Conservation (phyloP, 1,140 invertebrate genomes). For the Stratiolaelaps scimitus region DNA sequence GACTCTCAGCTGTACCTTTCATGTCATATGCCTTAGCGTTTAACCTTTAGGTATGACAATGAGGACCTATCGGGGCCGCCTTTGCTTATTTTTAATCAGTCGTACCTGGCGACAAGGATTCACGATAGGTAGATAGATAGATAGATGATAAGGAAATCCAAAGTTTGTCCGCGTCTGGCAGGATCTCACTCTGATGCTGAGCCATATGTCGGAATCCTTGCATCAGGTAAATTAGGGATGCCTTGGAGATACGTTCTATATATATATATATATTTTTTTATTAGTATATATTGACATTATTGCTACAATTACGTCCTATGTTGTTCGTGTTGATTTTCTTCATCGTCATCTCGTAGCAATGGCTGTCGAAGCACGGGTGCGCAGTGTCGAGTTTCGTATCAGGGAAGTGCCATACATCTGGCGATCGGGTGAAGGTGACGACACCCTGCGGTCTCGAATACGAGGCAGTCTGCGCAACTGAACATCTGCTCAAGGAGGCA, state of each 20-base stretch:
- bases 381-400: neutral
- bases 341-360: conserved; percentile 4
- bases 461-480: neutral
- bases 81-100: no score
- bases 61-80: no score
- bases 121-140: no score
- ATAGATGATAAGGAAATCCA: no score
- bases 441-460: neutral
- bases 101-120: no score
- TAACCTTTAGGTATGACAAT: no score
- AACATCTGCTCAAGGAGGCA: neutral
- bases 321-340: neutral
- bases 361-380: neutral
- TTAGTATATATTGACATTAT: neutral
- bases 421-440: neutral
- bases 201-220: neutral
- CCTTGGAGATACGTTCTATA: neutral
- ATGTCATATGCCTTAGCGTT: no score
- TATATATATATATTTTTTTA: neutral
- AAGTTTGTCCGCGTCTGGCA: no score
- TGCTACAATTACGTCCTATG: no score
- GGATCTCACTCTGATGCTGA: no score
- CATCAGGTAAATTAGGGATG: neutral
- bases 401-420: neutral
- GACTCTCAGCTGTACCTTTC: no score